A percentile compares a stretch with the other conserved stretches of the same genome.
These are phyloP conservation scores for Saimiri boliviensis DNA, from an alignment of 2,113 vertebrate species.

Conservation along the genomic window DNA sequence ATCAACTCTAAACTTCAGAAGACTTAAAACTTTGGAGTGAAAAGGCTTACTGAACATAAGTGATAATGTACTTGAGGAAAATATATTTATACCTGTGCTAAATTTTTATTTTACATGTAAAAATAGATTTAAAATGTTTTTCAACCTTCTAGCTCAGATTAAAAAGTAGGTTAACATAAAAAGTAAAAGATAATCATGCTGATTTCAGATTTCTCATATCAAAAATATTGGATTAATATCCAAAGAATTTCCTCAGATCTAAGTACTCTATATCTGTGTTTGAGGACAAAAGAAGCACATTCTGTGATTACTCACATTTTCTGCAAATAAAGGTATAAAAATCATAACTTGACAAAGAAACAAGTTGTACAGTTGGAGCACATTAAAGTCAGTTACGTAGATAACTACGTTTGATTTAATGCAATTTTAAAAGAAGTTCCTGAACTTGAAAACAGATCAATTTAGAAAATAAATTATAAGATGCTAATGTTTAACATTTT, in stretches of 20 bases:
- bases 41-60: background rate
- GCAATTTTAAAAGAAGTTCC: background rate
- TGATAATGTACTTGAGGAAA: background rate
- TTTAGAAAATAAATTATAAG: background rate
- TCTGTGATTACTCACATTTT: background rate
- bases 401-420: background rate
- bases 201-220: background rate
- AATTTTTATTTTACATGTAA: constrained; percentile 10
- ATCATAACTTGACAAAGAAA: background rate
- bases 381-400: background rate
- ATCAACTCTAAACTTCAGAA: background rate
- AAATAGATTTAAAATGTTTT: background rate
- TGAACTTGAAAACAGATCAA: background rate
- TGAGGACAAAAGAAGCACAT: background rate
- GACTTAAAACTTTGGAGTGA: background rate
- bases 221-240: background rate
- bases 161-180: background rate
- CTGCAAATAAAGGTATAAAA: background rate
- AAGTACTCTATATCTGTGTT: background rate
- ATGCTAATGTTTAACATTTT: background rate
- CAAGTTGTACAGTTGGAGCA: background rate
- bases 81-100: background rate
- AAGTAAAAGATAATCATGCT: background rate
- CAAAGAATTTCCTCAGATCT: background rate
- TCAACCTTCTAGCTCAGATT: background rate